Evolutionary conservation across 1,140 invertebrate species (phyloP).

Genomic region (Choristoneura fumiferana): DNA sequence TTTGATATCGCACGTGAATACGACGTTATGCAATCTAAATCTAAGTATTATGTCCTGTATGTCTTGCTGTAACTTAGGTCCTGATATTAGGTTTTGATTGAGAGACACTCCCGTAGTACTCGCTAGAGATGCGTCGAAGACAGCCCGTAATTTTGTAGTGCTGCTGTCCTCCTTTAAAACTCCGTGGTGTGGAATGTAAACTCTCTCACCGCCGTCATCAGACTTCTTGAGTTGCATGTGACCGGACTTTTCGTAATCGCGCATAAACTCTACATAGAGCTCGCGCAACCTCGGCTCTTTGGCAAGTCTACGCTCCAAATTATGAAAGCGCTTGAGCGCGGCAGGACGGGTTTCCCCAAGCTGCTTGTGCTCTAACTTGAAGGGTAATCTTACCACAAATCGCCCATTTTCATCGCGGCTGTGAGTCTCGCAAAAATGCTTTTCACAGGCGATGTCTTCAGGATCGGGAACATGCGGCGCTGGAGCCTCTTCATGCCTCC

Average conservation of each 20-base stretch:
- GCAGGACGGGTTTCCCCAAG: constrained; percentile 3
- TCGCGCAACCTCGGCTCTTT: constrained; percentile 3
- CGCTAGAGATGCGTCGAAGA: constrained; percentile 3
- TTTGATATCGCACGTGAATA: constrained; percentile 2
- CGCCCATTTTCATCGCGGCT: not conserved
- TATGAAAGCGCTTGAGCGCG: not conserved
- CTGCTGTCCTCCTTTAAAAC: constrained; percentile 9
- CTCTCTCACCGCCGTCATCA: not conserved
- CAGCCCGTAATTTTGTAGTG: constrained; percentile 3
- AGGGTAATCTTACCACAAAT: constrained; percentile 7
- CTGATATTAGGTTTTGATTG: constrained; percentile 3
- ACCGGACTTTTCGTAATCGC: constrained; percentile 7
- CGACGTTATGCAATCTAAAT: constrained; percentile 9
- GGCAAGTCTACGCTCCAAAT: constrained; percentile 4
- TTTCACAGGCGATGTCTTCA: no score
- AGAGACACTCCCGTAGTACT: not conserved
- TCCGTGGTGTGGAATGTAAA: constrained; percentile 1
- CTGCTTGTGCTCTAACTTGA: not conserved
- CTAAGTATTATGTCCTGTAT: not conserved
- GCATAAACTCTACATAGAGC: constrained; percentile 15
- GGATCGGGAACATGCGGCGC: no score
- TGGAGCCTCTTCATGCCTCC: no score
- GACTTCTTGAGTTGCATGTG: constrained; percentile 5
- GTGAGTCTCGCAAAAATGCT: no score
- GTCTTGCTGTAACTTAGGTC: constrained; percentile 16